Conservation (phyloP, 1,140 invertebrate species). For the Cydia fagiglandana region DNA sequence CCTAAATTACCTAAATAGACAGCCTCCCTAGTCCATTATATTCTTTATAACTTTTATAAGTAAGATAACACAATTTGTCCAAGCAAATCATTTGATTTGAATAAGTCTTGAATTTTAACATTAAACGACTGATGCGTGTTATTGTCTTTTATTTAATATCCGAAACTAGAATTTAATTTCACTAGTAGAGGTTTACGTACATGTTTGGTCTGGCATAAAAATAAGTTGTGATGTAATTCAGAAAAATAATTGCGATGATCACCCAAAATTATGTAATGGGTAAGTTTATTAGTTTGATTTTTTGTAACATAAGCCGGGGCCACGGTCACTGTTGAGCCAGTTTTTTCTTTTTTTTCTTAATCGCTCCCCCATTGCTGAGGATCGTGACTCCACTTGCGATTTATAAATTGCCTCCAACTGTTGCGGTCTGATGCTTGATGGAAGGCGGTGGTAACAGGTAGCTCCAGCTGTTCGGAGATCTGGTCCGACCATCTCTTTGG, state of each 20-base stretch:
- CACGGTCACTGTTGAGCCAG: no score
- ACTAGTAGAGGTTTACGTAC: background rate
- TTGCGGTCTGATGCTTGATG: no score
- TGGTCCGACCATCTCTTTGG: no score
- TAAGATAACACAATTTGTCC: background rate
- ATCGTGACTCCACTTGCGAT: no score
- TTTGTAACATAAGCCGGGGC: no score
- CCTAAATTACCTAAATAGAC: no score
- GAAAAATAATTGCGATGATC: background rate
- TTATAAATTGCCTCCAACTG: no score
- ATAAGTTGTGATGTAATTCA: background rate
- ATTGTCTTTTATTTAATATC: conserved; percentile 19
- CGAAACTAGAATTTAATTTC: background rate
- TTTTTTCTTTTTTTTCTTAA: no score
- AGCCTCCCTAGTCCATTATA: no score
- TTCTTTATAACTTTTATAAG: background rate
- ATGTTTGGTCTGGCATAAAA: background rate
- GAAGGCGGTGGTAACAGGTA: no score
- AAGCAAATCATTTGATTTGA: background rate
- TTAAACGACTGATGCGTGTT: conserved; percentile 12
- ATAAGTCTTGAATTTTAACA: background rate
- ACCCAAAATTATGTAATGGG: background rate
- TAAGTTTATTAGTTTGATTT: background rate
- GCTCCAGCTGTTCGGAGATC: no score
- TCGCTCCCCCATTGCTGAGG: no score